Evolutionary conservation across 1,140 invertebrate species (phyloP).

Genomic region (Musca domestica): DNA sequence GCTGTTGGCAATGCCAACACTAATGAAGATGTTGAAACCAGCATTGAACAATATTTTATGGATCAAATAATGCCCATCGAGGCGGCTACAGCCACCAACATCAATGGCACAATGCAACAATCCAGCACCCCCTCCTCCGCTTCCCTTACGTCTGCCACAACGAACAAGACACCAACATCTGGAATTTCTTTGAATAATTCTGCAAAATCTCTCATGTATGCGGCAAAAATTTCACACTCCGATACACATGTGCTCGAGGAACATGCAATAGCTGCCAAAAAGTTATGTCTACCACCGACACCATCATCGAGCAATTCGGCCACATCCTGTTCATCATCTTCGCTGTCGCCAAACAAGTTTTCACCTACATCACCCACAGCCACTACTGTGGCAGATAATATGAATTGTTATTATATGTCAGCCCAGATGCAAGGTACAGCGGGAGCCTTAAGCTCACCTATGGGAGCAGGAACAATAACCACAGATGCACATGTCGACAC

Average conservation of each 20-base stretch:
- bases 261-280: neutral
- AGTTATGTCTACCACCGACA: neutral
- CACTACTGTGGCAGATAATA: neutral
- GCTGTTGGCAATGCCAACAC: neutral
- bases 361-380: neutral
- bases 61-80: conserved; percentile 51
- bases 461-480: neutral
- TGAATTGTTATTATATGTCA: conserved; percentile 1
- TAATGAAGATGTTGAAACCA: conserved; percentile 47
- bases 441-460: too few species aligned
- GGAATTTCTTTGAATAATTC: conserved; percentile 4
- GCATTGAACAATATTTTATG: conserved; percentile 54
- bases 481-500: neutral
- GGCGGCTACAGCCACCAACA: neutral
- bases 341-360: neutral
- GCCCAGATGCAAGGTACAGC: neutral
- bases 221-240: neutral
- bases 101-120: neutral
- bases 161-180: conserved; percentile 1
- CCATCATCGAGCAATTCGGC: neutral
- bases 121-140: neutral
- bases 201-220: neutral
- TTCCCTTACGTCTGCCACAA: too few species aligned
- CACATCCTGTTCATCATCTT: conserved; percentile 10
- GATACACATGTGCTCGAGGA: neutral